Percentiles rank a stretch among this genome's conserved stretches.
phyloP scores from a whole-genome alignment of 2,113 vertebrate genomes.

The Gavialis gangeticus region DNA sequence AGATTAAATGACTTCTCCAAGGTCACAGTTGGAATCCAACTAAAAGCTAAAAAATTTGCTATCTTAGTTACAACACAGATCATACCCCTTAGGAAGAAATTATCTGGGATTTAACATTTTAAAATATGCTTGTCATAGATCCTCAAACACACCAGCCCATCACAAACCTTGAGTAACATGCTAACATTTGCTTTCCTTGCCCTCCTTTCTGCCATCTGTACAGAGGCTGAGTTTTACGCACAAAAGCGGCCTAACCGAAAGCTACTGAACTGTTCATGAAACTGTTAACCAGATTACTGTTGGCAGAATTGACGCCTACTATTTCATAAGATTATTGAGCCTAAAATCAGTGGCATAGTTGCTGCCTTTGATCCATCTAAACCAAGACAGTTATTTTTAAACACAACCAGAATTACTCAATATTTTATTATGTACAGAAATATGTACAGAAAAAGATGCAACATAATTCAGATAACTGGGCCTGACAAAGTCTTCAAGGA shows the following conservation, averaged over 20 bases:
- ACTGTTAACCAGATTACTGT: background rate
- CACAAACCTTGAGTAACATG: background rate
- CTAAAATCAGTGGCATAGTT: no score
- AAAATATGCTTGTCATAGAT: background rate
- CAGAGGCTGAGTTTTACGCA: background rate
- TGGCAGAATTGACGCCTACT: background rate
- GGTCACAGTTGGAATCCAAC: background rate
- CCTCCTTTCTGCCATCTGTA: background rate
- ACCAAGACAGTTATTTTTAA: background rate
- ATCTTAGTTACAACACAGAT: background rate
- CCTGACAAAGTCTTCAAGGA: background rate
- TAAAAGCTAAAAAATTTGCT: background rate
- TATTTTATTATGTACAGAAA: background rate
- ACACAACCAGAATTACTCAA: background rate
- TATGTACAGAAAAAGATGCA: background rate
- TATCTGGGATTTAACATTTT: background rate
- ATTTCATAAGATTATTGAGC: background rate
- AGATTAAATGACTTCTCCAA: background rate
- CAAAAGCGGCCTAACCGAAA: background rate
- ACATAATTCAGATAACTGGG: background rate
- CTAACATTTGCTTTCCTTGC: background rate
- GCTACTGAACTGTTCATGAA: background rate
- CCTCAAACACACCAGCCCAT: fast-evolving
- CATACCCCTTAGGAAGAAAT: background rate
- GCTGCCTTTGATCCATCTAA: background rate